Percentiles rank a stretch among this genome's conserved stretches.
Evolutionary conservation across 2,797 vertebrate genomes (phyloP).

Genomic region (Morus bassanus): DNA sequence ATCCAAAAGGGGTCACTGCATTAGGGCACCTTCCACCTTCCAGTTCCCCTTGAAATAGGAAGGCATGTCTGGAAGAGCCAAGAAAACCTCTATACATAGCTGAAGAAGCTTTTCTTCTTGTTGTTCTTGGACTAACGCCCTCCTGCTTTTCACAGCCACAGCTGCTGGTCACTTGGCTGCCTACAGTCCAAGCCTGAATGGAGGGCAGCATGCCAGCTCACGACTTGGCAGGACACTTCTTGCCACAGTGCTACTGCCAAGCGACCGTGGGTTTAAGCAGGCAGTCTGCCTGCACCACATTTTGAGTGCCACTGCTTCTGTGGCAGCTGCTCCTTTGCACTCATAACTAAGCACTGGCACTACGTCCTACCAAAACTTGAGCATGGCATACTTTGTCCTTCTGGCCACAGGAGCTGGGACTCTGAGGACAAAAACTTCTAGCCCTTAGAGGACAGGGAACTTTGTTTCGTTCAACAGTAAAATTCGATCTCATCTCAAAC

Average conservation of each 20-base stretch:
- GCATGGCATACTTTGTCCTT: not conserved
- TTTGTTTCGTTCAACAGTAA: not conserved
- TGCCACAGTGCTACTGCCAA: slow-evolving; percentile 58
- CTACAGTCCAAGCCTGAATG: slow-evolving; percentile 57
- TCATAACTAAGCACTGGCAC: not conserved
- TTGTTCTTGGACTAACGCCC: slow-evolving; percentile 58
- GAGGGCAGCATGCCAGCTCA: slow-evolving; percentile 60
- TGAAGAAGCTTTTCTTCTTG: slow-evolving; percentile 31
- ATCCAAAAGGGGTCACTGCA: not conserved
- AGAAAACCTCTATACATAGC: not conserved
- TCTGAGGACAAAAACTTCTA: not conserved
- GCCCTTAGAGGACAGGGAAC: not conserved
- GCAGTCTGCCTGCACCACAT: slow-evolving; percentile 21
- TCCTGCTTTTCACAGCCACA: slow-evolving; percentile 59
- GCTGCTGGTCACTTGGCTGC: slow-evolving; percentile 75
- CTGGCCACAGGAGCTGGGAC: not conserved
- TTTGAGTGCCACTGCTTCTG: slow-evolving; percentile 24
- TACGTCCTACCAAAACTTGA: not conserved
- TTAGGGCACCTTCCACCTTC: not conserved
- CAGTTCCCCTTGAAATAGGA: not conserved
- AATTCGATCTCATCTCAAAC: not conserved
- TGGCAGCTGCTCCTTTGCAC: not conserved
- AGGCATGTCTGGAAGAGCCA: not conserved
- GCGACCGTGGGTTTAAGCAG: not conserved
- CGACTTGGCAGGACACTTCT: slow-evolving; percentile 53